These are phyloP conservation scores for Caenorhabditis virilis DNA, from an alignment of 2,888 invertebrate species.

Conservation along the genomic window DNA sequence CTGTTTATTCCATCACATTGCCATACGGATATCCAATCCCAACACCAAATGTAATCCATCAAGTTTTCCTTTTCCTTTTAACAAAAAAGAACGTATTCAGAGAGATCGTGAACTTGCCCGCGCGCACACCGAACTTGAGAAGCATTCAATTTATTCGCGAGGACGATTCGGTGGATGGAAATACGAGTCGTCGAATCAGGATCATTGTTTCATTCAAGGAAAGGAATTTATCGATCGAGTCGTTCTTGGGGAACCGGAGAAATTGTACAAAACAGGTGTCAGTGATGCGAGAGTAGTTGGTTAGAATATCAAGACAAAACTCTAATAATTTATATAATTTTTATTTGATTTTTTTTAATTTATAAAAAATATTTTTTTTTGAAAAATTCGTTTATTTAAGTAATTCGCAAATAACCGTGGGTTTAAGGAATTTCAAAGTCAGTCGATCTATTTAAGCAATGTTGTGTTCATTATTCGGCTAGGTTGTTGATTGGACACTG, in stretches of 20 bases:
- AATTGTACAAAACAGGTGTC: conserved; percentile 65
- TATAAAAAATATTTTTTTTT: too few species aligned
- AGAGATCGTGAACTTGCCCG: conserved; percentile 64
- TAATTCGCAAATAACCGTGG: too few species aligned
- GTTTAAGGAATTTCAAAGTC: too few species aligned
- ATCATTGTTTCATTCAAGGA: conserved; percentile 69
- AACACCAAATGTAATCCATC: conserved; percentile 57
- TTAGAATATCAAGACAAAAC: background rate
- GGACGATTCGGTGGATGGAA: conserved; percentile 68
- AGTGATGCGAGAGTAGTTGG: background rate
- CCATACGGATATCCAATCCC: conserved; percentile 68
- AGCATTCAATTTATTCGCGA: conserved; percentile 61
- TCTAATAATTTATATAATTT: background rate
- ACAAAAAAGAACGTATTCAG: conserved; percentile 31
- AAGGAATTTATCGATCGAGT: conserved; percentile 66
- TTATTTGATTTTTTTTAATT: background rate
- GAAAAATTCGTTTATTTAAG: too few species aligned
- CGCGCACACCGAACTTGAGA: conserved; percentile 62
- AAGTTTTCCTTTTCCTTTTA: background rate
- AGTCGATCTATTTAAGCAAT: too few species aligned
- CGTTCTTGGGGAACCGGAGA: conserved; percentile 62
- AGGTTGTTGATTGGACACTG: too few species aligned
- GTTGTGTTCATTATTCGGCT: too few species aligned
- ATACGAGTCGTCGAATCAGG: conserved; percentile 60
- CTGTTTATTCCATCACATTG: conserved; percentile 61